A percentile compares a stretch with the other conserved stretches of the same genome.
Evolutionary conservation across 2,113 vertebrate species (phyloP).

Genomic region (Ivindomyrus marchei): DNA sequence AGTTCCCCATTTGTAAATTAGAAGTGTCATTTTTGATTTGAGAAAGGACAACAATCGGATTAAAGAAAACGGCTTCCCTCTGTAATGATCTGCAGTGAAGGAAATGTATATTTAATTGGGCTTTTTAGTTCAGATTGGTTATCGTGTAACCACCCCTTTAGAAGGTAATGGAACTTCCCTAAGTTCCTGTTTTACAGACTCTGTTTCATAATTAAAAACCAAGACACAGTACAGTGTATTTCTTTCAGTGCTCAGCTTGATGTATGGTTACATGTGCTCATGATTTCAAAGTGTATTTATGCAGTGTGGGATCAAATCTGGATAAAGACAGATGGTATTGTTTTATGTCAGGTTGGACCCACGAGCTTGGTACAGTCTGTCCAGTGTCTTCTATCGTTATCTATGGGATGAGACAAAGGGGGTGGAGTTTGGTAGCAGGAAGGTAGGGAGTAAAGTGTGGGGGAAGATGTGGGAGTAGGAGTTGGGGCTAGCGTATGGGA

Average conservation of each 20-base stretch:
- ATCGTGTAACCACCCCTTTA: not conserved
- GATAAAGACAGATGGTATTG: not conserved
- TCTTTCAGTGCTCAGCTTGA: not conserved
- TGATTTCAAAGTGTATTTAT: not conserved
- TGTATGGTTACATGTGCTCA: not conserved
- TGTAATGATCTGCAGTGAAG: constrained; percentile 17
- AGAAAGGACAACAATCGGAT: not conserved
- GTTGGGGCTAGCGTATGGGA: not conserved
- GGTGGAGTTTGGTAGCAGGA: not conserved
- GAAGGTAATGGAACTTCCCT: not conserved
- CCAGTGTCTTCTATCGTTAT: not conserved
- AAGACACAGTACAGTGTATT: not conserved
- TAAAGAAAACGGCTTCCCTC: constrained; percentile 13
- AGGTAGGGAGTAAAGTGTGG: not conserved
- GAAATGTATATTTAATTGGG: constrained; percentile 17
- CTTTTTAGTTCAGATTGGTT: constrained; percentile 10
- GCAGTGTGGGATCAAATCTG: not conserved
- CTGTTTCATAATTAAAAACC: not conserved
- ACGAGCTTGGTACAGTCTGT: not conserved
- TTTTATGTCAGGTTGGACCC: not conserved
- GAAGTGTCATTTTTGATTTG: constrained; percentile 17
- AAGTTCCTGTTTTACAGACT: constrained; percentile 2
- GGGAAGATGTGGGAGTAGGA: not conserved
- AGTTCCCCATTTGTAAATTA: not conserved
- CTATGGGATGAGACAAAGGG: not conserved